A percentile compares a stretch with the other conserved stretches of the same genome.
Conservation (phyloP, 2,888 invertebrate genomes). For the Lasius fuliginosus region DNA sequence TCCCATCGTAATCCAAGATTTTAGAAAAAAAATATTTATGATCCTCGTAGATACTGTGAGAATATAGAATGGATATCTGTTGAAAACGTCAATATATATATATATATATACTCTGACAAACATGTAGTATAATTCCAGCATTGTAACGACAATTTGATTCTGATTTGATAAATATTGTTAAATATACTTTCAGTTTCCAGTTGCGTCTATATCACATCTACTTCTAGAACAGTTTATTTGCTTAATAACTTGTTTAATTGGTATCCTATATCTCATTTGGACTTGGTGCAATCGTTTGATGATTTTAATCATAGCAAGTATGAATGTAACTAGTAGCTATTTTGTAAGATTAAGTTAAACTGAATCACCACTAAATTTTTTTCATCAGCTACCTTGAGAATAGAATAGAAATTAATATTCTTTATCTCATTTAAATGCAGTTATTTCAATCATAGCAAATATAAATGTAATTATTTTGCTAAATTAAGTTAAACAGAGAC, state of each 20-base stretch:
- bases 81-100: constrained; percentile 69
- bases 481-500: constrained; percentile 24
- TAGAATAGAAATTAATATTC: neutral
- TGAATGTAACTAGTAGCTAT: constrained; percentile 9
- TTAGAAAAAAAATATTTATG: constrained; percentile 40
- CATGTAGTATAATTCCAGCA: constrained; percentile 66
- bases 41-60: constrained; percentile 25
- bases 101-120: constrained; percentile 69
- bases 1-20: neutral
- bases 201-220: constrained; percentile 39
- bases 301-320: neutral
- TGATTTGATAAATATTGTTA: constrained; percentile 68
- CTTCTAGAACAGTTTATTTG: constrained; percentile 31
- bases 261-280: neutral
- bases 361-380: neutral
- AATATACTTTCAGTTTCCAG: constrained; percentile 36
- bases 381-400: neutral
- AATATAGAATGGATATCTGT: constrained; percentile 63
- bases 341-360: neutral
- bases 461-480: constrained; percentile 14
- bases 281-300: constrained; percentile 19
- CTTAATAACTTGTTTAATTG: constrained; percentile 17
- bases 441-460: constrained; percentile 25
- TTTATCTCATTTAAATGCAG: neutral
- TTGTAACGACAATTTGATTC: constrained; percentile 68